Conservation (phyloP, 2,113 vertebrate species). For the Gambusia holbrooki region DNA sequence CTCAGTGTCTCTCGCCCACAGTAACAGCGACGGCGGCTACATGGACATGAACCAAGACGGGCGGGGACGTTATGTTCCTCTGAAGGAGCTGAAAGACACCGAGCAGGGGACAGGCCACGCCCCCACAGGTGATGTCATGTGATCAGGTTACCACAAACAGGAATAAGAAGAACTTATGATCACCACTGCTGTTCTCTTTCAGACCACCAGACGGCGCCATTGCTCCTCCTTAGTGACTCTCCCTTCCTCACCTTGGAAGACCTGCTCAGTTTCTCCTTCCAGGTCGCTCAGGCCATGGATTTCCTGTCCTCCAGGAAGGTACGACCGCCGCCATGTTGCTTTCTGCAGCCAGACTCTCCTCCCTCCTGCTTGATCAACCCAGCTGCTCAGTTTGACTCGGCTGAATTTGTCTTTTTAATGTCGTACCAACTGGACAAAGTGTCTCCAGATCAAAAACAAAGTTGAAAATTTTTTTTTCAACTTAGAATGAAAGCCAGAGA, state of each 20-base stretch:
- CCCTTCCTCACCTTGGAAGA: conserved; percentile 83
- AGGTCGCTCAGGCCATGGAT: conserved; percentile 93
- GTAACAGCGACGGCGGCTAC: conserved; percentile 88
- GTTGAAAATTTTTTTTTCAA: too few relatives aligned
- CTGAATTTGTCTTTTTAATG: too few relatives aligned
- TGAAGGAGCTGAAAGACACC: conserved; percentile 84
- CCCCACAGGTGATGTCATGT: conserved; percentile 12
- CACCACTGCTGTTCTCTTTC: conserved; percentile 18
- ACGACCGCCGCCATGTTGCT: not conserved
- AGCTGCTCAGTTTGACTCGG: too few relatives aligned
- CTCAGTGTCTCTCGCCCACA: conserved; percentile 16
- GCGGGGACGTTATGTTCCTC: conserved; percentile 83
- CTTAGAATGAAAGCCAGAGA: too few relatives aligned
- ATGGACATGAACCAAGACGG: conserved; percentile 92
- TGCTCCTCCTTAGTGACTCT: conserved; percentile 83
- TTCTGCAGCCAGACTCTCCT: too few relatives aligned
- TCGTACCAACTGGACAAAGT: too few relatives aligned
- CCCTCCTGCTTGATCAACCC: too few relatives aligned
- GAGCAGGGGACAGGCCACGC: conserved; percentile 74
- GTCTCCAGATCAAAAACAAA: too few relatives aligned
- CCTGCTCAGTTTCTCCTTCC: conserved; percentile 90
- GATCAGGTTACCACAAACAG: not conserved
- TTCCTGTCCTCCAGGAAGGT: conserved; percentile 94
- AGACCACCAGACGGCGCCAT: conserved; percentile 81
- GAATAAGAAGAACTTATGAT: not conserved